A percentile compares a stretch with the other conserved stretches of the same genome.
Conservation (phyloP, 2,888 invertebrate genomes). For the Agrochola macilenta region DNA sequence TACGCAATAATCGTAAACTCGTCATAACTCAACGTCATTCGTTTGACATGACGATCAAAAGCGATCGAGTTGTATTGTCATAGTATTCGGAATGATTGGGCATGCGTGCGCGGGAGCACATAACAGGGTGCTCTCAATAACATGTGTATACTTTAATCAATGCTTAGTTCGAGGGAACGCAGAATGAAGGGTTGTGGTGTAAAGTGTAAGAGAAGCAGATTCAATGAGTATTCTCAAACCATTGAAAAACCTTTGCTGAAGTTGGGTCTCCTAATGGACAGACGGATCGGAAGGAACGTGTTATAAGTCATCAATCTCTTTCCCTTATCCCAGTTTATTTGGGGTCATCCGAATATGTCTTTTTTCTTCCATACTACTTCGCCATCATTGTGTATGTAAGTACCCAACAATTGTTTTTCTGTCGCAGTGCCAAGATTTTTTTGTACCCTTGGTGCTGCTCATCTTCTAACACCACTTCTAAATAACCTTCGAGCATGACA, state of each 20-base stretch:
- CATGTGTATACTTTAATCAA: slow-evolving; percentile 57
- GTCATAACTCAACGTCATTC: slow-evolving; percentile 53
- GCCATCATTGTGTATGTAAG: background rate
- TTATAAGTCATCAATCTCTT: background rate
- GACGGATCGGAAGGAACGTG: background rate
- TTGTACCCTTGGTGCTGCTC: background rate
- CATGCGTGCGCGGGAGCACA: slow-evolving; percentile 50
- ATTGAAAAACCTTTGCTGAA: background rate
- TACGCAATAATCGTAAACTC: slow-evolving; percentile 47
- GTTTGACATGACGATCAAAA: slow-evolving; percentile 47
- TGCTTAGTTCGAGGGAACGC: slow-evolving; percentile 37
- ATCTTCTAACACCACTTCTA: background rate
- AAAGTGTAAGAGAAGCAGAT: slow-evolving; percentile 6
- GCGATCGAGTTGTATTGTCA: slow-evolving; percentile 53
- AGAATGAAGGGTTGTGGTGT: slow-evolving; percentile 38
- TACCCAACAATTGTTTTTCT: background rate
- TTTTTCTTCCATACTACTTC: background rate
- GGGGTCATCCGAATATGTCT: background rate
- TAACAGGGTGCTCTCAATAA: slow-evolving; percentile 57
- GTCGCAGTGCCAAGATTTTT: background rate
- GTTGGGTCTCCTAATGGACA: background rate
- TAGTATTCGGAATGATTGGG: slow-evolving; percentile 28
- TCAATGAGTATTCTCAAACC: background rate
- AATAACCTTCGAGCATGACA: background rate
- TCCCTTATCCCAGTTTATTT: background rate